Base-by-base conservation (phyloP, 2,888 invertebrate species). In the Actias luna region DNA sequence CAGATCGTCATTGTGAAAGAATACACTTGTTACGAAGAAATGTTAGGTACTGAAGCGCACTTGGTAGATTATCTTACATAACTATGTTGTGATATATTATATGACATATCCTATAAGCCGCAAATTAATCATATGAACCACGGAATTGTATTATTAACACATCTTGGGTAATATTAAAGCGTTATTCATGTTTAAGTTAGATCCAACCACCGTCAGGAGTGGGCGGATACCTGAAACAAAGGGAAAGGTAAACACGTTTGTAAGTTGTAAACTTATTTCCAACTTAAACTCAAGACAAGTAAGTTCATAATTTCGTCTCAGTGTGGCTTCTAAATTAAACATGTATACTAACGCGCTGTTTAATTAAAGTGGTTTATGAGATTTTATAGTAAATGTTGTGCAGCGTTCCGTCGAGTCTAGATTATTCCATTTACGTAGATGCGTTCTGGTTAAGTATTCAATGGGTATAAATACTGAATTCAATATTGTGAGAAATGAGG, bases 191-290 rank as follows among this genome's bases (percentile, higher is more conserved):
- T 22, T 16, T 50, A 12, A 2, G 12, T 50, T 25, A 25, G 46
- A 50, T 25, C 46, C 46, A 12, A 25, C 22, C 22, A 10, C 1
- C 46, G 46, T 50, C 46, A 1, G 46, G 12, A 25, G 46, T 25
- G 25, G 46, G 22, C 25, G 46, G 25, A 10, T 50, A 50, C 46
- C 12, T 50, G 14, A 50, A 22, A 50, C 46, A 50, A 50, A 50
- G 22, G 18, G 12, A 50, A 50, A 50, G 46, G 46, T 50, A 50
- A 50, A 50, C 46, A 25, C 22, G 46, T 50, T 50, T 50, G 46
- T 12, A 22, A 50, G 46, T 22, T 50, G 12, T 22, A 50, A 50
- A 50, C 46, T 50, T 50, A 22, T 25, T 50, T 22, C 4, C 22
- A 50, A 50, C 46, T 50, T 12, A 50, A 46, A 5, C 25, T 50